Percentiles rank a stretch among this genome's conserved stretches.
phyloP scores from a whole-genome alignment of 2,113 vertebrate genomes.

The Ameiurus melas region DNA sequence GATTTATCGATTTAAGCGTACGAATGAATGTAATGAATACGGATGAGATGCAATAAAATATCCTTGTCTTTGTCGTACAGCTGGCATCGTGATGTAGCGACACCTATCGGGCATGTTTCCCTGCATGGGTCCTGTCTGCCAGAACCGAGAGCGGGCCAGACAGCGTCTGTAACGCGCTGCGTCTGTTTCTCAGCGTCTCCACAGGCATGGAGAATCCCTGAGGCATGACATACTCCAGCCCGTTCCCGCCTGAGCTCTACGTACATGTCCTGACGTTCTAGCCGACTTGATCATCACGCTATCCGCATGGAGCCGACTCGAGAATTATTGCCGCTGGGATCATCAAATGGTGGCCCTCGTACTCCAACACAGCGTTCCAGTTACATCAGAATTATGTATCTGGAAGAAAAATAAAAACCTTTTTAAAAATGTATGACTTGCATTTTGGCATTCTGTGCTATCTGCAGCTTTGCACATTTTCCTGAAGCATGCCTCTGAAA shows the following conservation, averaged over 20 bases:
- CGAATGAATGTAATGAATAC: not conserved
- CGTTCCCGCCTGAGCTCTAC: not conserved
- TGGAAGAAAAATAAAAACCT: too few species aligned
- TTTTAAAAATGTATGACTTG: not conserved
- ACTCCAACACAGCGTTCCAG: not conserved
- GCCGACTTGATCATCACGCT: not conserved
- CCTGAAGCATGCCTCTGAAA: not conserved
- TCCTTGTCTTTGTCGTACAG: not conserved
- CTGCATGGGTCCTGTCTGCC: slow-evolving; percentile 4
- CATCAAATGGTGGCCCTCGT: not conserved
- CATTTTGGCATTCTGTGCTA: not conserved
- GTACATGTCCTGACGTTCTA: not conserved
- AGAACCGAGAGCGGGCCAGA: not conserved
- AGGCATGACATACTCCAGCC: not conserved
- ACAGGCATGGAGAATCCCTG: not conserved
- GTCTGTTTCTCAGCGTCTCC: not conserved
- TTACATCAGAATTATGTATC: not conserved
- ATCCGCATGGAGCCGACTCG: not conserved
- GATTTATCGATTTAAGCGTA: not conserved
- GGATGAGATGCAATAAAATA: not conserved
- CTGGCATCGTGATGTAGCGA: slow-evolving; percentile 9
- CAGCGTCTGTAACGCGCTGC: slow-evolving; percentile 11
- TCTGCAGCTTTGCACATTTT: not conserved
- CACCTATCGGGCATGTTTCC: not conserved
- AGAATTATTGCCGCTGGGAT: not conserved